Conservation (phyloP, 2,888 invertebrate species). For the Glaucopsyche alexis region DNA sequence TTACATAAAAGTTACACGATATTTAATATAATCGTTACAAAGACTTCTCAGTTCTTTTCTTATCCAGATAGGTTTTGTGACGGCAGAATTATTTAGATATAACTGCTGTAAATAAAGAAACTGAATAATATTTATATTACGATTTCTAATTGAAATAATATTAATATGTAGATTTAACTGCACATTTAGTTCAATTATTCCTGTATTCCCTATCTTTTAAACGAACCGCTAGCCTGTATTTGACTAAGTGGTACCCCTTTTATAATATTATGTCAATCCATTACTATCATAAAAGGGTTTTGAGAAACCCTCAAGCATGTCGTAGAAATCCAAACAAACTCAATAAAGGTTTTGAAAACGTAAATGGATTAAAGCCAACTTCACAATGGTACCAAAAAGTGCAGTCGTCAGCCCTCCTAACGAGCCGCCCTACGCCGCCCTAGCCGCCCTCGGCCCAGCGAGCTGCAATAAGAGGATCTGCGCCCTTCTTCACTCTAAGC, state of each 20-base stretch:
- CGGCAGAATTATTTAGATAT: too few relatives aligned
- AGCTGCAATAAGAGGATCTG: slow-evolving; percentile 77
- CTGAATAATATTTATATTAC: too few relatives aligned
- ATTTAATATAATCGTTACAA: too few relatives aligned
- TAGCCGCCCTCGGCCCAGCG: slow-evolving; percentile 58
- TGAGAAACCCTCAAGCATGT: neutral
- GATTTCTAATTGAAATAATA: too few relatives aligned
- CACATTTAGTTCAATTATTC: neutral
- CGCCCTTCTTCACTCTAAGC: slow-evolving; percentile 56
- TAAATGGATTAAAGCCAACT: slow-evolving; percentile 37
- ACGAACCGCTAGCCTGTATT: neutral
- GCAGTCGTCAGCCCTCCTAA: slow-evolving; percentile 69
- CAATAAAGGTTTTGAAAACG: slow-evolving; percentile 26
- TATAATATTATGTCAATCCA: slow-evolving; percentile 15
- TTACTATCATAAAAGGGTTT: slow-evolving; percentile 9
- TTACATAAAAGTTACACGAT: too few relatives aligned
- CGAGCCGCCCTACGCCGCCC: slow-evolving; percentile 67
- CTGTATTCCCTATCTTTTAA: slow-evolving; percentile 9
- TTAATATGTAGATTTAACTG: neutral
- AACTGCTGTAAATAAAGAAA: too few relatives aligned
- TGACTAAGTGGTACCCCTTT: slow-evolving; percentile 12
- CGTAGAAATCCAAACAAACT: neutral
- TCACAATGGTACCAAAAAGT: slow-evolving; percentile 55
- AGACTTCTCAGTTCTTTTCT: too few relatives aligned
- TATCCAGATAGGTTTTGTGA: too few relatives aligned